Evolutionary conservation across 2,113 vertebrate species (phyloP).

Genomic region (Dromaius novaehollandiae): DNA sequence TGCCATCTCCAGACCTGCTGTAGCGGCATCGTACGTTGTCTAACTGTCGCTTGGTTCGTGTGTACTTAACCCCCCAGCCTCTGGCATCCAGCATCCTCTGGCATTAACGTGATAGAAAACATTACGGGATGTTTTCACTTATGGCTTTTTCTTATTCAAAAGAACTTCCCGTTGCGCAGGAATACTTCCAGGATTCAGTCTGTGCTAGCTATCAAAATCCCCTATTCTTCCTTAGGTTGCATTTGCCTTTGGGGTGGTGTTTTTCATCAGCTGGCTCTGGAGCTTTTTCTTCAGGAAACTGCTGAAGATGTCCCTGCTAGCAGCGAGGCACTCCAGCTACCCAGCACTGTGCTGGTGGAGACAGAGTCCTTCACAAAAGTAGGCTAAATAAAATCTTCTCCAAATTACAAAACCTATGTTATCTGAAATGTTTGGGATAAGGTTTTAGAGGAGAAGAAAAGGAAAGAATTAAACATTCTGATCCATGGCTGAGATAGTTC

Average conservation of each 20-base stretch:
- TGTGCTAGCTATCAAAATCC: not conserved
- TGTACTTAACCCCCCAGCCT: not conserved
- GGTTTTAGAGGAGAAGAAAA: not conserved
- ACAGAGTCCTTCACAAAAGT: not conserved
- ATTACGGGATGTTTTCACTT: not conserved
- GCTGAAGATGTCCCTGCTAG: not conserved
- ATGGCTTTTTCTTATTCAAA: not conserved
- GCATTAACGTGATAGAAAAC: not conserved
- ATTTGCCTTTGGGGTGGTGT: not conserved
- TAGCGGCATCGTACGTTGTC: not conserved
- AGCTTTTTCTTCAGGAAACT: not conserved
- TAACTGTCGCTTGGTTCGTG: not conserved
- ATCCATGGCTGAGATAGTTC: not conserved
- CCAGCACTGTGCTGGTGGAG: not conserved
- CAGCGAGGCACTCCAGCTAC: rapidly evolving
- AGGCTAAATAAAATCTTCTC: not conserved
- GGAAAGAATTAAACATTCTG: not conserved
- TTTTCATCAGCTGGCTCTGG: not conserved
- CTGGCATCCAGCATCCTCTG: not conserved
- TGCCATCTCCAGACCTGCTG: not conserved
- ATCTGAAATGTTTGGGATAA: not conserved
- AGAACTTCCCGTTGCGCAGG: not conserved
- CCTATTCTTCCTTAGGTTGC: not conserved
- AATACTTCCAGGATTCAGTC: not conserved
- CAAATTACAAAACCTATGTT: not conserved